Evolutionary conservation across 2,888 invertebrate genomes (phyloP), one percentile per base, ranked within the genome.

Genomic region (Agrochola lota): DNA sequence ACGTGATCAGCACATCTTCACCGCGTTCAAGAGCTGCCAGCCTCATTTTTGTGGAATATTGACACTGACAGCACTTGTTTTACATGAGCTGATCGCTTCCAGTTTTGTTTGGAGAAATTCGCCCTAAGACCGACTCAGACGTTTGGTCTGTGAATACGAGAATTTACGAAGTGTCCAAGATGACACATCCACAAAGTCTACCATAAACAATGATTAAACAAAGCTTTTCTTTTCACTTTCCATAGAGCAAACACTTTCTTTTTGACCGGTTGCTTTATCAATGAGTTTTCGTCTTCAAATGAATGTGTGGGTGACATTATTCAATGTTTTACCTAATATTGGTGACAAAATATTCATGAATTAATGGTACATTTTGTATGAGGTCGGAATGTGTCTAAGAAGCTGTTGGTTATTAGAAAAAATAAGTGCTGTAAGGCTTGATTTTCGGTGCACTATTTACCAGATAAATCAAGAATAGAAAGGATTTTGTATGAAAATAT

Each of bases 171-270:
- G 23, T 40, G 12, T 59, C 63, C 17, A 40, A 63, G 12, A 52
- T 66, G 17, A 63, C 62, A 17, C 7, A 64, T 60, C 23, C 12
- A 40, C 23, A 57, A 1, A 40, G 57, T 17, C 15, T 35, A 62
- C 77, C 79, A 79, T 78, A 84, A 77, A 87, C 70, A 73, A 78
- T 62, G 52, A 75, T 64, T 70, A 52, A 81, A 80, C 81, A 82
- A 84, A 80, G 77, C 71, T 84, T 83, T 84, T 84, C 79, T 87
- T 84, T 87, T 87, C 87, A 86, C 87, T 87, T 87, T 87, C 87
- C 78, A 82, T 74, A 86, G 77, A 82, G 74, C 52, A 78, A 86
- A 78, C 86, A 87, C 87, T 87, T 87, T 87, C 87, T 71, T 69
- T 60, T 70, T 20, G 55, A 78, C 85, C 74, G 73, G 87, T 79